Evolutionary conservation across 2,888 invertebrate species (phyloP), one percentile per base, ranked within the genome.

Genomic region (Lucinisca nassula): DNA sequence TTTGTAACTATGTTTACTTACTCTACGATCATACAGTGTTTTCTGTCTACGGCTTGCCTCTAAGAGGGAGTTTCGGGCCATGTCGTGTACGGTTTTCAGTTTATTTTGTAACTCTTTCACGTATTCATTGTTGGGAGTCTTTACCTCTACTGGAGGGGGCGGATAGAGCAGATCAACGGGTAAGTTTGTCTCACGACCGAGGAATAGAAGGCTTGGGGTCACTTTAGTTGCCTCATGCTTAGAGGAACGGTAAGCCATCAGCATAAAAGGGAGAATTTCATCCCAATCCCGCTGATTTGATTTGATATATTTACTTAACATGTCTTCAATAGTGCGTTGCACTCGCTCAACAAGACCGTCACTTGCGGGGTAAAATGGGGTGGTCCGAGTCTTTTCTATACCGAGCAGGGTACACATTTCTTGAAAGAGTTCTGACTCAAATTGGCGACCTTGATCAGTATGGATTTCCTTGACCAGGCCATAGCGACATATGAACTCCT

Each of bases 211-310:
- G 37, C 17, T 35, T 35, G 72, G 72, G n/a, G 38, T 72, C n/a
- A n/a, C 10, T 3, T 40, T 38, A 37, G 37, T 72, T 4, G 38
- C n/a, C 17, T 72, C 72, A 6, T 72, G 72, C 37, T 72, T 37
- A 40, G 72, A 72, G 35, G 72, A 72, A 3, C 37, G 17, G 21
- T 72, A 72, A 8, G 72, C 72, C 72, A 72, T 32, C 1, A 72
- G 37, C 40, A 72, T 38, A 27, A 72, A 38, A n/a, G 37, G 72
- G 12, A 72, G 40, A n/a, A 72, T 21, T 72, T 72, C 72, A 72
- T 35, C 72, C 72, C 72, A 72, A 72, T 72, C 72, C 10, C 72
- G 37, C 37, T 72, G 72, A 37, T 72, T 72, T 3, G 72, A n/a
- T 12, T 37, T 38, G 37, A 37, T 24, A 27, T 72, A 72, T 27